A percentile compares a stretch with the other conserved stretches of the same genome.
phyloP scores from a whole-genome alignment of 2,113 vertebrate genomes.

The Rhizomys pruinosus region DNA sequence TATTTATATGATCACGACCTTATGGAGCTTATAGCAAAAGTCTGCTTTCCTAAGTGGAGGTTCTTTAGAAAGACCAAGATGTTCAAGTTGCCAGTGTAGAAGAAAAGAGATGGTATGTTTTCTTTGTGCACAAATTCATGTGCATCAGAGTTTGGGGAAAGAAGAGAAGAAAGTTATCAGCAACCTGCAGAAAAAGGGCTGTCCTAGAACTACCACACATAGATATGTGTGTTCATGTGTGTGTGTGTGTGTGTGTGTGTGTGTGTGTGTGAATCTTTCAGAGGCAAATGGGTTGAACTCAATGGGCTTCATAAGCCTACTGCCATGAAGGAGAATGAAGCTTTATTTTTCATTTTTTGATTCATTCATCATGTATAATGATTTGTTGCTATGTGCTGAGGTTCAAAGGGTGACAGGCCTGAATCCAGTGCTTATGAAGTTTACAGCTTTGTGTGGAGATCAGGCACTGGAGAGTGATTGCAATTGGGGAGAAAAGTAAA shows the following conservation, averaged over 20 bases:
- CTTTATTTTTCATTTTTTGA: background rate
- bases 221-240: too few species aligned
- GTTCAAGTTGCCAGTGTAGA: background rate
- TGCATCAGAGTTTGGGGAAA: background rate
- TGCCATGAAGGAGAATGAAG: accelerated
- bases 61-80: background rate
- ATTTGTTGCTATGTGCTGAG: background rate
- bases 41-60: background rate
- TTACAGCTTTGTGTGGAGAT: background rate
- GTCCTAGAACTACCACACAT: background rate
- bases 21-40: background rate
- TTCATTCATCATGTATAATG: background rate
- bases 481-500: too few species aligned
- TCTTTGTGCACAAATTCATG: background rate
- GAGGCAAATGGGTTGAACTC: background rate
- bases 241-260: too few species aligned
- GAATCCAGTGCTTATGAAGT: background rate
- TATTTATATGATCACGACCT: background rate
- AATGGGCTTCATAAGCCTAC: accelerated
- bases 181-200: background rate
- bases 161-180: background rate
- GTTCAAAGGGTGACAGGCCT: accelerated
- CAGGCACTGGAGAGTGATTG: background rate
- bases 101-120: background rate
- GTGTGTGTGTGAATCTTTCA: background rate